These are phyloP conservation scores for Cephus sareptanus DNA, from an alignment of 2,888 invertebrate genomes.

Conservation along the genomic window DNA sequence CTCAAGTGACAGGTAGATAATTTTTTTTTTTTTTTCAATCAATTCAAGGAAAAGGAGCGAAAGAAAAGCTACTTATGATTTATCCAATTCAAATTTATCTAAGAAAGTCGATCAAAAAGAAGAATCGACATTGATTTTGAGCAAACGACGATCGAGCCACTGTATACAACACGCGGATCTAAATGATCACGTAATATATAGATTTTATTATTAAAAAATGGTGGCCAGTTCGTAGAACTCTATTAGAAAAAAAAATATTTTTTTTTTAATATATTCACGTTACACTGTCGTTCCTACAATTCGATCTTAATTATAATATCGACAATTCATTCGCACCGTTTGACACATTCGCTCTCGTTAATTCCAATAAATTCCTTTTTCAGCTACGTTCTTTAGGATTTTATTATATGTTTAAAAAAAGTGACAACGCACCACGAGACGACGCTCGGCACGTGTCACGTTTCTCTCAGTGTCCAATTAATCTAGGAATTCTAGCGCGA, in stretches of 20 bases:
- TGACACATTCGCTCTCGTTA: background rate
- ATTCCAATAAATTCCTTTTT: background rate
- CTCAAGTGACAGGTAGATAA: slow-evolving; percentile 1
- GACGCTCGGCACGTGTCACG: background rate
- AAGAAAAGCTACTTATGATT: background rate
- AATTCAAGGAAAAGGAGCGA: background rate
- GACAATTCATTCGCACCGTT: background rate
- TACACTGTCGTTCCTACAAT: background rate
- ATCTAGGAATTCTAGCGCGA: slow-evolving; percentile 12
- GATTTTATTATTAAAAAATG: background rate
- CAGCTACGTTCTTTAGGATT: background rate
- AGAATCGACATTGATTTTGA: background rate
- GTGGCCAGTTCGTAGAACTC: no score
- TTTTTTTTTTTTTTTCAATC: background rate
- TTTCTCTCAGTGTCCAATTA: background rate
- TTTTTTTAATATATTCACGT: no score
- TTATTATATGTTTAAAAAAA: background rate
- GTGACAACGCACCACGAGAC: background rate
- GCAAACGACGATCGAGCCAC: background rate
- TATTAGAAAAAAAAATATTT: background rate
- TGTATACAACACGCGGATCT: background rate
- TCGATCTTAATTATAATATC: background rate
- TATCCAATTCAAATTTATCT: background rate
- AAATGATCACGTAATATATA: background rate
- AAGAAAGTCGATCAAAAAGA: background rate